A percentile compares a stretch with the other conserved stretches of the same genome.
These are phyloP conservation scores for Silurus lanzhouensis DNA, from an alignment of 2,797 vertebrate genomes.

Conservation along the genomic window DNA sequence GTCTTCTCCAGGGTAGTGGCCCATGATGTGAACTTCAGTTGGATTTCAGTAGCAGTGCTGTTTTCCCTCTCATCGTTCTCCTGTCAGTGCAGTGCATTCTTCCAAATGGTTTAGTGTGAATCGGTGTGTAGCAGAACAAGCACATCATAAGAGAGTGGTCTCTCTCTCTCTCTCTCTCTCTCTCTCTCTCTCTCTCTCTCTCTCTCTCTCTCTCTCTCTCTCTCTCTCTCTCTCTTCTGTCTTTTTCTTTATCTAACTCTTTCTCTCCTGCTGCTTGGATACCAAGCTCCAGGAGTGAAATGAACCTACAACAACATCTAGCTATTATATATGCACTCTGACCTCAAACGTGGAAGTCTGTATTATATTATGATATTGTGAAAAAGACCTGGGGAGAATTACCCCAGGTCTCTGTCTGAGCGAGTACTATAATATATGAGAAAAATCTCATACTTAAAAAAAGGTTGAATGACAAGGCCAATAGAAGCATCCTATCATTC, in stretches of 20 bases:
- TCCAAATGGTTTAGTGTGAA: slow-evolving; percentile 47
- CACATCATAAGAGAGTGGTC: slow-evolving; percentile 32
- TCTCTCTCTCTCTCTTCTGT: slow-evolving; percentile 1
- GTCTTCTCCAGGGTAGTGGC: slow-evolving; percentile 16
- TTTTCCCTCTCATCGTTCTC: background rate
- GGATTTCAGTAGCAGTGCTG: background rate
- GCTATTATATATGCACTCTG: background rate
- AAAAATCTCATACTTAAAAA: slow-evolving; percentile 17
- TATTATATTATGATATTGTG: background rate
- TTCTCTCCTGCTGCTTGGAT: background rate
- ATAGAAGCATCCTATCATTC: slow-evolving; percentile 3
- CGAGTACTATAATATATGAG: background rate
- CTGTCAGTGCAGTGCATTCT: slow-evolving; percentile 36
- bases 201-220: background rate
- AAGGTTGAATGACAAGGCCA: slow-evolving; percentile 31
- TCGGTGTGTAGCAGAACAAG: slow-evolving; percentile 42
- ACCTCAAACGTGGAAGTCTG: background rate
- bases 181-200: slow-evolving; percentile 2
- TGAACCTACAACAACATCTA: background rate
- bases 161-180: background rate
- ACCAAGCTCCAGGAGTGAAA: background rate
- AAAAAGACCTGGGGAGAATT: background rate
- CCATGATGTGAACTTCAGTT: slow-evolving; percentile 31
- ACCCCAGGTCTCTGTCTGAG: background rate
- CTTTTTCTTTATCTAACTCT: background rate